phyloP scores from a whole-genome alignment of 2,113 vertebrate genomes.

The Pteruthius melanotis region DNA sequence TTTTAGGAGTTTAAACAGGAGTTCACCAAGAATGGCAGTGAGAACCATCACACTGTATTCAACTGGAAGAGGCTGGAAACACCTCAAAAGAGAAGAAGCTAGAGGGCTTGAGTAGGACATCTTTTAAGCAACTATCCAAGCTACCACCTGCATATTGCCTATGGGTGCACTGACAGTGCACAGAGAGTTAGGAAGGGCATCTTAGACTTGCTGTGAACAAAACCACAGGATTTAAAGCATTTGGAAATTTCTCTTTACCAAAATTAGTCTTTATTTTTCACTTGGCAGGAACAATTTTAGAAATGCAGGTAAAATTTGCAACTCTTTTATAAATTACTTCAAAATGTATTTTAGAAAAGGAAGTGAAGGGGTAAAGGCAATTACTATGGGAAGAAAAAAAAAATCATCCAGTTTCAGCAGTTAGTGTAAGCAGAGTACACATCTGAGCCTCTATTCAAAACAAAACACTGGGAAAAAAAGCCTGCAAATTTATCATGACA shows the following conservation, averaged over 20 bases:
- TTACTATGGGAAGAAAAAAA: background rate
- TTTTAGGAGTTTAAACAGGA: background rate
- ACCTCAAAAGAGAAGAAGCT: background rate
- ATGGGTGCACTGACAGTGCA: background rate
- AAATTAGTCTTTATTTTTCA: background rate
- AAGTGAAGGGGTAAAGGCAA: background rate
- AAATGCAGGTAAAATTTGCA: background rate
- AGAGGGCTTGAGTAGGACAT: background rate
- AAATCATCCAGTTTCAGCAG: background rate
- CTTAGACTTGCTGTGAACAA: background rate
- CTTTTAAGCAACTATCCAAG: background rate
- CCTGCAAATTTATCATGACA: slow-evolving; percentile 43
- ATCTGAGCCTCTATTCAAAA: slow-evolving; percentile 31
- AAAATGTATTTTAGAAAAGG: background rate
- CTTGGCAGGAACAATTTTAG: background rate
- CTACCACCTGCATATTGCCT: background rate
- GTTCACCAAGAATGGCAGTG: background rate
- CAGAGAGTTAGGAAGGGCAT: background rate
- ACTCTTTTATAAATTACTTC: background rate
- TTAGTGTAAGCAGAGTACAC: background rate
- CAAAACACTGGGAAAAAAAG: background rate
- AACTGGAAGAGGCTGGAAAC: background rate
- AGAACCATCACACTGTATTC: background rate
- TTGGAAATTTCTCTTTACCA: background rate
- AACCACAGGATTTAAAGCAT: background rate